Base-by-base conservation (phyloP, 1,140 invertebrate species). In the Periplaneta americana region DNA sequence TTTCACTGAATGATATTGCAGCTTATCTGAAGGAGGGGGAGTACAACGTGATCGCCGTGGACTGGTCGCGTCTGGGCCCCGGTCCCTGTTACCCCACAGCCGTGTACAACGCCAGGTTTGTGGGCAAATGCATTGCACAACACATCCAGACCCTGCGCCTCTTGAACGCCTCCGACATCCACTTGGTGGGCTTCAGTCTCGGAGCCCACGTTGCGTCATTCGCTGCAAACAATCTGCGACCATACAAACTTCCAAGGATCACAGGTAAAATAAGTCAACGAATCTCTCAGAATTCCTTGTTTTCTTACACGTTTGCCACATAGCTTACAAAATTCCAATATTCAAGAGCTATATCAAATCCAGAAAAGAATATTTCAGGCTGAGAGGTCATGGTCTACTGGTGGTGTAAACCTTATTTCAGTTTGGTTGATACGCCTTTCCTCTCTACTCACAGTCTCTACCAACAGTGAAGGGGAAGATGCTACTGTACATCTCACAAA, bases 101-200 rank as follows among this genome's bases (percentile, higher is more conserved):
- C 0, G 92, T 93, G 0, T 90, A 92, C 84, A 94, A 94, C 85
- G 89, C 92, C 2, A 88, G 88, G 2, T 91, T 93, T 74, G 92
- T 92, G 2, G 93, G 93, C 1, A 85, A 88, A 3, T 93, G 93
- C 84, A 84, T 92, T 0, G 92, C 91, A 0, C 90, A 92, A 79
- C 85, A 94, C 80, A 84, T 94, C 2, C 84, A 91, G 2, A 87
- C 90, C 80, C 85, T 95, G 78, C 77, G 5, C 8, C 75, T 6
- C 80, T 83, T 17, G 17, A 88, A 89, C 0, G 87, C 89, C 4
- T 84, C 83, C 17, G 88, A 93, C 83, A 89, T 94, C 36, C 93
- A 95, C 84, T 84, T 93, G 3, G 91, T 94, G 57, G 93, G 94
- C 0, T 94, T 94, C 86, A 94, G 93, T 75, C 85, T 95, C n/a